Percentiles rank a stretch among this genome's conserved stretches.
These are phyloP conservation scores for Echinometra lucunter DNA, from an alignment of 53 echinoderm and acorn worm species.

Conservation along the genomic window DNA sequence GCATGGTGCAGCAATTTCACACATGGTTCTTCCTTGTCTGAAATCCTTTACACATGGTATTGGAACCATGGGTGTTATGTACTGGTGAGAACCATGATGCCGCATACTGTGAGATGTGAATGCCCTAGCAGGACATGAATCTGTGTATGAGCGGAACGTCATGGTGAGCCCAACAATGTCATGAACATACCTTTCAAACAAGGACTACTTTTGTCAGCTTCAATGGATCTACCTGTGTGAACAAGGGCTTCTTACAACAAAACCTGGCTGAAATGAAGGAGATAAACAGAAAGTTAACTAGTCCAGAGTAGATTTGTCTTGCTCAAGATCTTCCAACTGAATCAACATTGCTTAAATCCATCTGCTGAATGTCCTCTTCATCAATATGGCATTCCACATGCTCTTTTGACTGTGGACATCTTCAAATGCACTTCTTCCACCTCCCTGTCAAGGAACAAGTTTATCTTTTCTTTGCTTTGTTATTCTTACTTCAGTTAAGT, in stretches of 20 bases:
- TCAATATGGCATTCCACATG: constrained; percentile 17
- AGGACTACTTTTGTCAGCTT: neutral
- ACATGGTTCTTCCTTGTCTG: too few species aligned
- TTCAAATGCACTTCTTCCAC: constrained; percentile 36
- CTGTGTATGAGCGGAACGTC: neutral
- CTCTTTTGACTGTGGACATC: neutral
- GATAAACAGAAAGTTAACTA: constrained; percentile 5
- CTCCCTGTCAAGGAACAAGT: neutral
- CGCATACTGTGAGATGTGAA: too few species aligned
- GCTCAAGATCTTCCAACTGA: constrained; percentile 59
- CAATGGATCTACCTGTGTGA: neutral
- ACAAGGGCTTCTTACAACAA: constrained; percentile 18
- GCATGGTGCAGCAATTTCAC: too few species aligned
- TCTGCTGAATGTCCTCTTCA: constrained; percentile 49
- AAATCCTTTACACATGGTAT: too few species aligned
- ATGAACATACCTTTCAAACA: neutral
- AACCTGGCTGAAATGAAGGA: neutral
- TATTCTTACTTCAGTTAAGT: neutral
- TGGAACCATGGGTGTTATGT: too few species aligned
- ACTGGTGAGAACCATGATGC: too few species aligned
- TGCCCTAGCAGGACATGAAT: neutral
- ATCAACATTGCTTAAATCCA: constrained; percentile 61
- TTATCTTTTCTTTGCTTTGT: constrained; percentile 1
- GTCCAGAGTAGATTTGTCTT: constrained; percentile 54
- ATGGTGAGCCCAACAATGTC: neutral